These are phyloP conservation scores for Drosophila bocki DNA, from an alignment of 1,140 invertebrate species.

Conservation along the genomic window DNA sequence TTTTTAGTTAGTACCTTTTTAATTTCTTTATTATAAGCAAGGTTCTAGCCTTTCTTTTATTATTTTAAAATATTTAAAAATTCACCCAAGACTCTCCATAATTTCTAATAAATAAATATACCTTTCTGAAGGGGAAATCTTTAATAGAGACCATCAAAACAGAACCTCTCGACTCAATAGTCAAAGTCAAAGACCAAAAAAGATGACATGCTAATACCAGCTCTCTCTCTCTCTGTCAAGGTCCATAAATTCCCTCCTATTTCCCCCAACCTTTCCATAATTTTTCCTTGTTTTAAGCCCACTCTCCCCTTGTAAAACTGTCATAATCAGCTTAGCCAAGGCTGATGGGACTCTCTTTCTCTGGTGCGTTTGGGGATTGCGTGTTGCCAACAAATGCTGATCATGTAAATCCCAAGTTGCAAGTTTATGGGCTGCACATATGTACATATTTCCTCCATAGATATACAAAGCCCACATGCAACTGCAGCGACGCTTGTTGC, in stretches of 20 bases:
- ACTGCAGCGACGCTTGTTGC: slow-evolving; percentile 57
- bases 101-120: not conserved
- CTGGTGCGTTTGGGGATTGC: slow-evolving; percentile 31
- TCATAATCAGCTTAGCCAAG: slow-evolving; percentile 46
- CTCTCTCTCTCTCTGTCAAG: not conserved
- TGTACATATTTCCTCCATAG: slow-evolving; percentile 8
- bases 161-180: not conserved
- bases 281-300: not conserved
- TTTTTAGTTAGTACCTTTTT: not conserved
- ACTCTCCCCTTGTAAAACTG: slow-evolving; percentile 30
- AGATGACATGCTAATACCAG: not conserved
- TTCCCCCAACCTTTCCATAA: not conserved
- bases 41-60: not conserved
- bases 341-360: slow-evolving; percentile 26
- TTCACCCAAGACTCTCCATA: not conserved
- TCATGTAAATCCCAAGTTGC: slow-evolving; percentile 58
- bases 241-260: slow-evolving; percentile 7
- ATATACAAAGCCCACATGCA: slow-evolving; percentile 65
- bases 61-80: not conserved
- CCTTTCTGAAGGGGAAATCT: not conserved
- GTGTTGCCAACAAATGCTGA: slow-evolving; percentile 62
- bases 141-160: too few relatives aligned
- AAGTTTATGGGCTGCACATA: slow-evolving; percentile 41
- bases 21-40: not conserved
- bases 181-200: not conserved